phyloP scores from a whole-genome alignment of 2,113 vertebrate species.

The Cyprinodon brontotheroides region DNA sequence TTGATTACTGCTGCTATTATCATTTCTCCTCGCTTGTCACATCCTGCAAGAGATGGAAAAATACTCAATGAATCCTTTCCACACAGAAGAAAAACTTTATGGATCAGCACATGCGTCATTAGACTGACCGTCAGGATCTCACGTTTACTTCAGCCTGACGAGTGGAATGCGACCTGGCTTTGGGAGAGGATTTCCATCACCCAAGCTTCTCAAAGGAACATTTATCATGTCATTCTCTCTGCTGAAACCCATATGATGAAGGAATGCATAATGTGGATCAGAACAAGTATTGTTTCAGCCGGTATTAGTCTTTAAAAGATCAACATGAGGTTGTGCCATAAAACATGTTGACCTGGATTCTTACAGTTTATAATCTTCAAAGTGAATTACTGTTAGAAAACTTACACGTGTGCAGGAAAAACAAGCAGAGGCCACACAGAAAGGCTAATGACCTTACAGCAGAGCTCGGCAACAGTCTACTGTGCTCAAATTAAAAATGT shows the following conservation, averaged over 20 bases:
- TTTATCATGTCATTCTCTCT: not conserved
- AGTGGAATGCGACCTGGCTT: constrained; percentile 3
- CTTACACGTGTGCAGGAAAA: not conserved
- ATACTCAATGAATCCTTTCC: not conserved
- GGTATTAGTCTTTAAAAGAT: not conserved
- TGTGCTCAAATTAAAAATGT: not conserved
- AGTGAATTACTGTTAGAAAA: not conserved
- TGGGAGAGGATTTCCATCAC: not conserved
- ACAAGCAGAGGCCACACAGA: not conserved
- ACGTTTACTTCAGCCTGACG: not conserved
- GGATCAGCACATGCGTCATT: not conserved
- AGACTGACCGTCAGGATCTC: not conserved
- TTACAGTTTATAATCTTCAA: not conserved
- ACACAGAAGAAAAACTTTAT: not conserved
- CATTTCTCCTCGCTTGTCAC: not conserved
- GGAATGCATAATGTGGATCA: not conserved
- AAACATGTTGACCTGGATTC: not conserved
- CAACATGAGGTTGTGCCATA: not conserved
- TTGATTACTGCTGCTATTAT: not conserved
- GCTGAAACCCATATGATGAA: constrained; percentile 1
- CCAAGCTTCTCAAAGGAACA: not conserved
- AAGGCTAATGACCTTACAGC: not conserved
- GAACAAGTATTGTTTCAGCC: not conserved
- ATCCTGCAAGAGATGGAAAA: not conserved
- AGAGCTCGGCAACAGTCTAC: too few relatives aligned